These are phyloP conservation scores for Circus cinereus DNA, from an alignment of 2,797 vertebrate genomes.

Conservation along the genomic window DNA sequence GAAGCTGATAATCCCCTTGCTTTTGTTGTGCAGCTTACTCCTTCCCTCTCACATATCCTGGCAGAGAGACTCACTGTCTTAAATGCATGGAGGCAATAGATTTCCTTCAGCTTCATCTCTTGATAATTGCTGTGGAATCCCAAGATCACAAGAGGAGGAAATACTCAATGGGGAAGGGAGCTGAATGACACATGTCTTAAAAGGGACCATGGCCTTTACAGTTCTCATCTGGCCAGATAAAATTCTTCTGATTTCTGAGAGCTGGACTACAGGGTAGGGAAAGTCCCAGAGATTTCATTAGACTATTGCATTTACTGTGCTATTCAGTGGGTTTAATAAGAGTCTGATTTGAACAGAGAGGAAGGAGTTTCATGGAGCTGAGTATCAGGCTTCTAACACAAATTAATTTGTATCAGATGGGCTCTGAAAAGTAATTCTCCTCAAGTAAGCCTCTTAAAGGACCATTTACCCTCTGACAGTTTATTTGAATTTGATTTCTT, in stretches of 20 bases:
- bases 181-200: not conserved
- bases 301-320: not conserved
- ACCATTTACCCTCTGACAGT: not conserved
- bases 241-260: not conserved
- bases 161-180: not conserved
- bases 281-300: not conserved
- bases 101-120: not conserved
- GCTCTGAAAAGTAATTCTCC: not conserved
- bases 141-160: not conserved
- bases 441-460: not conserved
- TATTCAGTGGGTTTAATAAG: not conserved
- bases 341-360: not conserved
- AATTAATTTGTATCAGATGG: not conserved
- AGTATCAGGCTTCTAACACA: not conserved
- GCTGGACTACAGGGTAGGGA: not conserved
- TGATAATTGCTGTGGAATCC: not conserved
- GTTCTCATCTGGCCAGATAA: not conserved
- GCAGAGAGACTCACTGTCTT: not conserved
- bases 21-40: not conserved
- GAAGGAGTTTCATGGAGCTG: not conserved
- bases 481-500: not conserved
- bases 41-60: not conserved
- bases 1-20: not conserved
- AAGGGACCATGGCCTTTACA: not conserved
- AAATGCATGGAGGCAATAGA: not conserved